phyloP scores from a whole-genome alignment of 2,797 vertebrate genomes.

The Danio tinwini region DNA sequence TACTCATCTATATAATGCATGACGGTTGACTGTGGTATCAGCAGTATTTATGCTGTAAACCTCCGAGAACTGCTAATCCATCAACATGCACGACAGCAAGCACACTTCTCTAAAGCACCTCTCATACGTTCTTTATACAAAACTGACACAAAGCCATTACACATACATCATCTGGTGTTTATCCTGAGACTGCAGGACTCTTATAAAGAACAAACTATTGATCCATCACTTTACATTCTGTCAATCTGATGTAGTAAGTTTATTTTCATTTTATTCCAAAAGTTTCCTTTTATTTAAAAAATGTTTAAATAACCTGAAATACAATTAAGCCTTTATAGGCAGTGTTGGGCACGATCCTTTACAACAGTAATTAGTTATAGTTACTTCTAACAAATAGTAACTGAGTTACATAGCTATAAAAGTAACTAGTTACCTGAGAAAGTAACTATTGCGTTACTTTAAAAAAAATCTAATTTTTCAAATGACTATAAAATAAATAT shows the following conservation, averaged over 20 bases:
- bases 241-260: background rate
- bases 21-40: background rate
- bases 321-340: too few species aligned
- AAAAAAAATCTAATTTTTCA: too few species aligned
- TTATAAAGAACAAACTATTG: constrained; percentile 1
- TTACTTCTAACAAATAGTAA: too few species aligned
- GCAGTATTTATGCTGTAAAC: constrained; percentile 3
- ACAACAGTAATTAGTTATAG: too few species aligned
- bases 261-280: background rate
- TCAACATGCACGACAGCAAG: background rate
- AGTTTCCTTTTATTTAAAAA: too few species aligned
- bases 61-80: constrained; percentile 17
- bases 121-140: constrained; percentile 33
- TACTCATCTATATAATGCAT: constrained; percentile 8
- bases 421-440: too few species aligned
- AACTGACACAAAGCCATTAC: constrained; percentile 15
- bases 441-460: too few species aligned
- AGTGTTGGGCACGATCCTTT: too few species aligned
- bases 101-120: background rate
- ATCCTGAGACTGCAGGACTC: constrained; percentile 5
- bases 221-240: background rate
- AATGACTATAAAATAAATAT: too few species aligned
- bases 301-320: too few species aligned
- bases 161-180: constrained; percentile 33
- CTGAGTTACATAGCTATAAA: too few species aligned